A percentile compares a stretch with the other conserved stretches of the same genome.
Conservation (phyloP, 2,888 invertebrate genomes). For the Tholera decimalis region DNA sequence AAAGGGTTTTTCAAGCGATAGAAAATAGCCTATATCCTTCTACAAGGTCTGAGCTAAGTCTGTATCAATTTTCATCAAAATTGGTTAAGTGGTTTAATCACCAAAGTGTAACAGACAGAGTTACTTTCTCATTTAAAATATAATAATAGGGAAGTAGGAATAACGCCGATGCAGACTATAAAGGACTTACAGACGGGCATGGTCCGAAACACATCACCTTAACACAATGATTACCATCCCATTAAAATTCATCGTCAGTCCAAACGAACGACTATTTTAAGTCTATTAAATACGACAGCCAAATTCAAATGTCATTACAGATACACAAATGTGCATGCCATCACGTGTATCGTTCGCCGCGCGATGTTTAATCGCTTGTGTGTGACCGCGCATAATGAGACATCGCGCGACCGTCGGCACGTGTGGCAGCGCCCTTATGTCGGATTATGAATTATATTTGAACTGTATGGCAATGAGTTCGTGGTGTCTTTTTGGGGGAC, state of each 20-base stretch:
- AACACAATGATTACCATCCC: constrained; percentile 31
- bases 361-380: constrained; percentile 75
- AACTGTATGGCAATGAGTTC: constrained; percentile 28
- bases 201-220: constrained; percentile 1
- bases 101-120: too few relatives aligned
- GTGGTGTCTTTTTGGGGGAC: background rate
- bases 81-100: too few relatives aligned
- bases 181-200: background rate
- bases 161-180: background rate
- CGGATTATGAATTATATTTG: constrained; percentile 70
- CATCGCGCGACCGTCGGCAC: constrained; percentile 58
- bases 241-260: constrained; percentile 58
- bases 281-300: constrained; percentile 63
- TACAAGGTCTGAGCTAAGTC: too few relatives aligned
- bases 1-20: too few relatives aligned
- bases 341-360: constrained; percentile 65
- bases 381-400: constrained; percentile 86
- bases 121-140: too few relatives aligned
- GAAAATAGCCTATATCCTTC: too few relatives aligned
- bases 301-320: constrained; percentile 70
- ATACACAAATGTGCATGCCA: constrained; percentile 66
- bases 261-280: constrained; percentile 64
- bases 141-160: too few relatives aligned
- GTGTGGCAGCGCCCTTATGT: constrained; percentile 75
- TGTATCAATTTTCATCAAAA: too few relatives aligned